Evolutionary conservation across 37 sponge, comb jelly and placozoan genomes (phyloP), one percentile per base, ranked within the genome.

Genomic region (Beroe ovata): DNA sequence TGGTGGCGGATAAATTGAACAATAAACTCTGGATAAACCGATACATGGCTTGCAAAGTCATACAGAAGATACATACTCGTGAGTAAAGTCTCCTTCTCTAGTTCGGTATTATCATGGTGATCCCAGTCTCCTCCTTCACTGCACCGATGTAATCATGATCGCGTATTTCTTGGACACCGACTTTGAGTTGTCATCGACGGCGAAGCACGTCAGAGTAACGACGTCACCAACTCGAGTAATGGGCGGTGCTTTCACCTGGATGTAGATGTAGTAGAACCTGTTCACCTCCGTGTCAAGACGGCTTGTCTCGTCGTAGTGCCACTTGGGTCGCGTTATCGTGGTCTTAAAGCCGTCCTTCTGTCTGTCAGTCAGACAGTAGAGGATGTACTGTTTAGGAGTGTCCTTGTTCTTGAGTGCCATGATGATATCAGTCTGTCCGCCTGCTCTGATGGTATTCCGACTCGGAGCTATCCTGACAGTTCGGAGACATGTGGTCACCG

Each of bases 31-130:
- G 84, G 84, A 25, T 42, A 0, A 77, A 77, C 84, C 26, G 84
- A 77, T 77, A 77, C 84, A 77, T 77, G 84, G 84, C 84, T 1
- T 77, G 84, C 23, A 77, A 77, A 77, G 84, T 77, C 1, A 77
- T 77, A 11, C 84, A 77, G 38, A 77, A 77, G 54, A 77, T 77
- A 25, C 42, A 77, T 25, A 77, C 84, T 40, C 84, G 84, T 77
- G 33, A 38, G 84, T 40, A 3, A 77, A 36, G 34, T 16, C 54
- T 16, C 54, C 6, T 47, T 47, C 54, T 47, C 11, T 11, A 47
- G 11, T 11, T 47, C 11, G 11, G 11, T 47, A 47, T 47, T 47
- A 47, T 47, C n/a, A n/a, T n/a, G n/a, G n/a, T n/a, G n/a, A n/a
- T n/a, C n/a, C n/a, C n/a, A n/a, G n/a, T n/a, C n/a, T n/a, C n/a